Evolutionary conservation across 2,113 vertebrate species (phyloP), one percentile per base, ranked within the genome.

Genomic region (Stictonetta naevosa): DNA sequence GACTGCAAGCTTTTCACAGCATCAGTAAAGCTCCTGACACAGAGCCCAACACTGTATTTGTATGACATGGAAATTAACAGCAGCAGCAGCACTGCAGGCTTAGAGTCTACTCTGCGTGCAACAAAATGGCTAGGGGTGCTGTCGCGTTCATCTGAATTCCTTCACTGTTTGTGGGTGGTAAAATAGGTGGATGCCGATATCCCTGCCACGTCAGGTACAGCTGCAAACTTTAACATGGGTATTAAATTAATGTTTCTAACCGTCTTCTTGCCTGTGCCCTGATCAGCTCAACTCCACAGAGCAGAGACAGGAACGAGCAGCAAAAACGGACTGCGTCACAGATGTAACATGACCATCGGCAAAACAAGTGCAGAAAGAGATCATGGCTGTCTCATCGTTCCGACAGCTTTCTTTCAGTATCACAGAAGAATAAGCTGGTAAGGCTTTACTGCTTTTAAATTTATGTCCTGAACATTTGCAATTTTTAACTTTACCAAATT

Each of bases 281-380:
- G 90, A 55, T 64, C 90, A 96, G 94, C 90, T 86, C 52, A 33
- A n/a, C 72, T 83, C 86, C 26, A 3, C 28, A 19, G 63, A 92
- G 92, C 87, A 58, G 66, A 63, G 83, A 60, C 56, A 17, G 71
- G 83, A 63, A 84, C 75, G 80, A 75, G 48, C 40, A 90, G 95
- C 91, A 95, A 96, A 97, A 88, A 96, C 33, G 74, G 91, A 77
- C 91, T 97, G 97, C 93, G 96, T 97, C 95, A 97, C 96, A 96
- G 94, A 78, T 94, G 95, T 96, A 96, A 96, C 92, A 94, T 92
- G 92, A 94, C 91, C 89, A 87, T 92, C 75, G 40, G 86, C 90
- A 93, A 90, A 95, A 90, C 93, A 64, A 93, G 86, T 20, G 88
- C 88, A 94, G 92, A 13, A 71, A 23, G 93, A 91, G 76, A 95